These are phyloP conservation scores for Gymnocypris eckloni DNA, from an alignment of 2,797 vertebrate genomes.

Conservation along the genomic window DNA sequence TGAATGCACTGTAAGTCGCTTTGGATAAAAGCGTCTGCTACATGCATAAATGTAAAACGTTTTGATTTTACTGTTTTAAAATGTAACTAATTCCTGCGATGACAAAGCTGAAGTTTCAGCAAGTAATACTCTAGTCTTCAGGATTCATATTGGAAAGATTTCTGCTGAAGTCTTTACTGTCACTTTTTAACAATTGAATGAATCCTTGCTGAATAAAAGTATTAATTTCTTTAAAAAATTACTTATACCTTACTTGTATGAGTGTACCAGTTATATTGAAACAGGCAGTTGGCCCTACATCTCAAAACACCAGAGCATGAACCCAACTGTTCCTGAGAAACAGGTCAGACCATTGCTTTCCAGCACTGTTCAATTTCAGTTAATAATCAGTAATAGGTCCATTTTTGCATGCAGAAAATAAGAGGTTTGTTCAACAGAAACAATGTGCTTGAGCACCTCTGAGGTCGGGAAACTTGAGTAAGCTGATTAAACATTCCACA, in stretches of 20 bases:
- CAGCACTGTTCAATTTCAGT: neutral
- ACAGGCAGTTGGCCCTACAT: neutral
- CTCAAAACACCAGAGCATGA: neutral
- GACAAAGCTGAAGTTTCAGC: neutral
- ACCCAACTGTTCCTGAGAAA: slow-evolving; percentile 1
- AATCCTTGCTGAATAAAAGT: neutral
- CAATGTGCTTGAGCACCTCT: slow-evolving; percentile 13
- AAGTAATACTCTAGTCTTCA: neutral
- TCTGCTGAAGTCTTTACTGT: neutral
- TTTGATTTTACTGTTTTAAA: neutral
- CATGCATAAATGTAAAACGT: too few species aligned
- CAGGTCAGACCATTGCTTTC: neutral
- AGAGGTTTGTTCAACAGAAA: slow-evolving; percentile 36
- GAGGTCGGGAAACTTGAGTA: slow-evolving; percentile 52
- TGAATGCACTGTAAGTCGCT: too few species aligned
- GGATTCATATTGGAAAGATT: neutral
- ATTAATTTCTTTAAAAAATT: neutral
- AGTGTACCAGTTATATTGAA: neutral
- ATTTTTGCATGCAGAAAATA: slow-evolving; percentile 13
- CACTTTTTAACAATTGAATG: neutral
- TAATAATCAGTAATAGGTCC: neutral
- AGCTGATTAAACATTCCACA: slow-evolving; percentile 61
- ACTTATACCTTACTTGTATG: neutral
- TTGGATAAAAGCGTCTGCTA: too few species aligned
- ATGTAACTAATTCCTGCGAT: neutral